These are phyloP conservation scores for Aporophyla lueneburgensis DNA, from an alignment of 2,888 invertebrate species.

Conservation along the genomic window DNA sequence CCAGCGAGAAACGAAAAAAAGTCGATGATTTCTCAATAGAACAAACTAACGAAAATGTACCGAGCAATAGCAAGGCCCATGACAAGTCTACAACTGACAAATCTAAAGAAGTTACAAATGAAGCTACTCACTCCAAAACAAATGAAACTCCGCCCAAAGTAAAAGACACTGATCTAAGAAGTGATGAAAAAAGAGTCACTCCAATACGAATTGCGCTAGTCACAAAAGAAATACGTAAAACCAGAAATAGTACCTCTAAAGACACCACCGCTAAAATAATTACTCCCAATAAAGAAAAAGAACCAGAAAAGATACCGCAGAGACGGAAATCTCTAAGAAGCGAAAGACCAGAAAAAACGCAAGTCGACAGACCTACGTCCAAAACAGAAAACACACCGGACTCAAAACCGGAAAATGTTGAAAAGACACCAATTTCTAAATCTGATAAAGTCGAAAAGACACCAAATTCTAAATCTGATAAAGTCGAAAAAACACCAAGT, in stretches of 20 bases:
- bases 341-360: conserved; percentile 51
- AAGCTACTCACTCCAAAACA: conserved; percentile 31
- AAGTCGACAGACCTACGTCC: neutral
- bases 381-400: conserved; percentile 28
- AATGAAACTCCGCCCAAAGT: conserved; percentile 39
- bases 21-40: conserved; percentile 60
- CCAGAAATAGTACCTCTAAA: conserved; percentile 66
- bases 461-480: conserved; percentile 25
- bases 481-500: conserved; percentile 44
- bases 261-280: conserved; percentile 63
- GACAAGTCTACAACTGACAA: conserved; percentile 49
- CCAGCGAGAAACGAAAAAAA: conserved; percentile 75
- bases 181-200: conserved; percentile 70
- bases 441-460: conserved; percentile 37
- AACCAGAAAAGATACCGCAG: conserved; percentile 53
- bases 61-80: conserved; percentile 57
- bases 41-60: conserved; percentile 50
- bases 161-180: conserved; percentile 67
- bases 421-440: conserved; percentile 39
- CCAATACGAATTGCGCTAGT: conserved; percentile 75
- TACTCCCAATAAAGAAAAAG: conserved; percentile 57
- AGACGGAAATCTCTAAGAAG: conserved; percentile 62
- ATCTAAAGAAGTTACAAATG: conserved; percentile 41
- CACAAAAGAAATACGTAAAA: conserved; percentile 69
- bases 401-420: conserved; percentile 40